Evolutionary conservation across 2,888 invertebrate species (phyloP), one percentile per base, ranked within the genome.

Genomic region (Thecocarcelia acutangulata): DNA sequence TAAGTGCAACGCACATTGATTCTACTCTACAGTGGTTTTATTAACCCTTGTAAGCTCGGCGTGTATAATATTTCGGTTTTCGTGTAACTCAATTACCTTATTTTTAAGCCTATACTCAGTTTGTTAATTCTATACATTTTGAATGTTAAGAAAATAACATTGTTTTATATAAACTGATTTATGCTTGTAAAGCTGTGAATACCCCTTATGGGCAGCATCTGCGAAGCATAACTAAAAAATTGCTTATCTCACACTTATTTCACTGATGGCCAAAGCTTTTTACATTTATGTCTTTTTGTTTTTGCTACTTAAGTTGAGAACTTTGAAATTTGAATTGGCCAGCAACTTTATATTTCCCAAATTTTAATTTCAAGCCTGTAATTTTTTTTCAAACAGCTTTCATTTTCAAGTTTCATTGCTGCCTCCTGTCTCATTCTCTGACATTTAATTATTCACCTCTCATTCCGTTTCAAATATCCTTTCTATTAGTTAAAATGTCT

Each of bases 391-490:
- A 15, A 24, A 13, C 13, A 15, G 21, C n/a, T 40, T 8, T 61
- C 17, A 21, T 15, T 24, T 61, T 3, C 3, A 37, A 44, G 13
- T 52, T 52, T 59, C 2, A 42, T 40, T 78, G 15, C 21, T 72
- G 5, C 33, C 59, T 17, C 15, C 15, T 52, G 44, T 46, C 66
- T 73, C 72, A 73, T 73, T 78, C 59, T 73, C 59, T 66, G 78
- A 73, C 78, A 54, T 78, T 73, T 78, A 78, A 78, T 78, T 73
- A 78, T 78, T 73, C 66, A 78, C 64, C 70, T 78, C 72, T 73
- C 52, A 50, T 75, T 75, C 70, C 80, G 70, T 66, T 80, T 75
- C 70, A 52, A 70, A 70, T 75, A 75, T 80, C 75, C 75, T 75
- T 75, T 70, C 75, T 70, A 70, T 80, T 80, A 78, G 72, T 66